A percentile compares a stretch with the other conserved stretches of the same genome.
Evolutionary conservation across 2,888 invertebrate species (phyloP).

Genomic region (Papilio protenor): DNA sequence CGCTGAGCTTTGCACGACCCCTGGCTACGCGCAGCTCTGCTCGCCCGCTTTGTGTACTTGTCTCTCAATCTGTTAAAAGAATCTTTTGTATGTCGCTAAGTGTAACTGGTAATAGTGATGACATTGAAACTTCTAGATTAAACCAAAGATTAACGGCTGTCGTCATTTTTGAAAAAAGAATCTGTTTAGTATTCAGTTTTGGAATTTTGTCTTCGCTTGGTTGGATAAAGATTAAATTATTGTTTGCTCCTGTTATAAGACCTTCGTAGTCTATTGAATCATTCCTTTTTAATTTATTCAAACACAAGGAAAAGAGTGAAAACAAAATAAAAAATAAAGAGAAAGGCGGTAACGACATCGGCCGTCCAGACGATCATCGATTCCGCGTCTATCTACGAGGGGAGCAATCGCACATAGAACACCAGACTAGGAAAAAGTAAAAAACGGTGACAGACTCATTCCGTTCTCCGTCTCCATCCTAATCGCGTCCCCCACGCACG

Average conservation of each 20-base stretch:
- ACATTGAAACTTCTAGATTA: constrained; percentile 8
- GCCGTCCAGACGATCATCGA: constrained; percentile 64
- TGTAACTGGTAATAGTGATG: not conserved
- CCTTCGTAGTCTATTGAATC: not conserved
- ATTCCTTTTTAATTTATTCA: constrained; percentile 22
- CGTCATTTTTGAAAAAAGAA: not conserved
- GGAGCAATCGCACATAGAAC: constrained; percentile 56
- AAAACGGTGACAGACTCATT: constrained; percentile 81
- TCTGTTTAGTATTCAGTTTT: not conserved
- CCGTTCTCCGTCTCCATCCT: constrained; percentile 80
- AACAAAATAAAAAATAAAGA: constrained; percentile 47
- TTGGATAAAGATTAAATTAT: not conserved
- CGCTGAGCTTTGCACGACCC: constrained; percentile 32
- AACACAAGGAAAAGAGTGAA: constrained; percentile 38
- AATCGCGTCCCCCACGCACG: constrained; percentile 83
- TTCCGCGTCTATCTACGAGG: constrained; percentile 62
- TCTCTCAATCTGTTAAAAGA: constrained; percentile 10
- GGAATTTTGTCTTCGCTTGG: too few species aligned
- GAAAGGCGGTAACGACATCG: constrained; percentile 49
- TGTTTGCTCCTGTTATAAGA: not conserved
- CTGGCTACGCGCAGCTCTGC: constrained; percentile 25
- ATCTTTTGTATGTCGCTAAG: constrained; percentile 10
- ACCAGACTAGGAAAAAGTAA: constrained; percentile 82
- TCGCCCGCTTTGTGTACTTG: constrained; percentile 21
- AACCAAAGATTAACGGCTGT: not conserved